Conservation (phyloP, 2,888 invertebrate species). For the Oxyteleia sp. region DNA sequence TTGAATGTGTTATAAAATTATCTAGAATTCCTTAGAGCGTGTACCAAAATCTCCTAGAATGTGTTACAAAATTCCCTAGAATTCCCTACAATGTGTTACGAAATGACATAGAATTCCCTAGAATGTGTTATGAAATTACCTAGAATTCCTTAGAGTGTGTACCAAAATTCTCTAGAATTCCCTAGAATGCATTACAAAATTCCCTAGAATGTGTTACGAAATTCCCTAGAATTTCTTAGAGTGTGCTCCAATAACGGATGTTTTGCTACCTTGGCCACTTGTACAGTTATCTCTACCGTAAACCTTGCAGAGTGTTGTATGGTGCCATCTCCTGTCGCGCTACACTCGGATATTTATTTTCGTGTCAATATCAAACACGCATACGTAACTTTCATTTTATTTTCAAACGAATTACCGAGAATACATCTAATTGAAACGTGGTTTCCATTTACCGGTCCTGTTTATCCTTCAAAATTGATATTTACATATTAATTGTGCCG, state of each 20-base stretch:
- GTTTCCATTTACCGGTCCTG: constrained; percentile 4
- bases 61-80: no score
- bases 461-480: constrained; percentile 30
- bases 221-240: no score
- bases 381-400: constrained; percentile 41
- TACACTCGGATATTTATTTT: constrained; percentile 48
- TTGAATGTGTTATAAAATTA: no score
- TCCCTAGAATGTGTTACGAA: no score
- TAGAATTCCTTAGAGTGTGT: no score
- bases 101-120: no score
- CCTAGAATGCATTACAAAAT: no score
- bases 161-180: no score
- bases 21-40: no score
- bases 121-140: no score
- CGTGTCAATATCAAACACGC: constrained; percentile 40
- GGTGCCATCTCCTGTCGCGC: constrained; percentile 60
- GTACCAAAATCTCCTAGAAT: no score
- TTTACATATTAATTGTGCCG: constrained; percentile 35
- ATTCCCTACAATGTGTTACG: no score
- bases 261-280: constrained; percentile 62
- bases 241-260: constrained; percentile 74
- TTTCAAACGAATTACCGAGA: constrained; percentile 50
- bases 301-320: constrained; percentile 76
- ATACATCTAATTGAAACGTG: constrained; percentile 51
- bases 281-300: constrained; percentile 59